phyloP scores from a whole-genome alignment of 2,113 vertebrate species.

The Clarias batrachus region DNA sequence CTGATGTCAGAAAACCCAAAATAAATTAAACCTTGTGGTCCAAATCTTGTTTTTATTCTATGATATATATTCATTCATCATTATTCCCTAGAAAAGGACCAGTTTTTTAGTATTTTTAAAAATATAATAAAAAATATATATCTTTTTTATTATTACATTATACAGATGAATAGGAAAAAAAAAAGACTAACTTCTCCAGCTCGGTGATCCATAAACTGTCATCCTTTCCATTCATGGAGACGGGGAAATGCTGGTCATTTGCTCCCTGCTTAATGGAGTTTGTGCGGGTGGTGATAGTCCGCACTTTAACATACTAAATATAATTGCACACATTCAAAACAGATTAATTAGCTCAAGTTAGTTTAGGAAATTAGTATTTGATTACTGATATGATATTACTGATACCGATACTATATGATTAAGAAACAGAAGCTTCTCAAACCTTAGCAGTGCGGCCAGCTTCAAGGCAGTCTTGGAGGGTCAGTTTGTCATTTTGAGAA shows the following conservation, averaged over 20 bases:
- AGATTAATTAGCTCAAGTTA: not conserved
- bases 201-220: conserved; percentile 86
- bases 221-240: conserved; percentile 78
- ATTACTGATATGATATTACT: too few species aligned
- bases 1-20: too few species aligned
- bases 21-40: too few species aligned
- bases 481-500: conserved; percentile 79
- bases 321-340: conserved; percentile 37
- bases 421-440: conserved; percentile 35
- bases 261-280: conserved; percentile 83
- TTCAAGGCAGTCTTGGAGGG: conserved; percentile 85
- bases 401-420: not conserved
- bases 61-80: too few species aligned
- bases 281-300: conserved; percentile 82
- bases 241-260: conserved; percentile 70
- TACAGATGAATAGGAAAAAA: not conserved
- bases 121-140: too few species aligned
- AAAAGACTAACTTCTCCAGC: conserved; percentile 72
- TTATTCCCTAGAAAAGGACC: too few species aligned
- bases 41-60: too few species aligned
- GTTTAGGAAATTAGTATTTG: not conserved
- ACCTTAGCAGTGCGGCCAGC: conserved; percentile 80
- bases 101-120: too few species aligned
- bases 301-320: conserved; percentile 80
- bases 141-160: too few species aligned